Evolutionary conservation across 2,113 vertebrate species (phyloP).

Genomic region (Odontesthes bonariensis): DNA sequence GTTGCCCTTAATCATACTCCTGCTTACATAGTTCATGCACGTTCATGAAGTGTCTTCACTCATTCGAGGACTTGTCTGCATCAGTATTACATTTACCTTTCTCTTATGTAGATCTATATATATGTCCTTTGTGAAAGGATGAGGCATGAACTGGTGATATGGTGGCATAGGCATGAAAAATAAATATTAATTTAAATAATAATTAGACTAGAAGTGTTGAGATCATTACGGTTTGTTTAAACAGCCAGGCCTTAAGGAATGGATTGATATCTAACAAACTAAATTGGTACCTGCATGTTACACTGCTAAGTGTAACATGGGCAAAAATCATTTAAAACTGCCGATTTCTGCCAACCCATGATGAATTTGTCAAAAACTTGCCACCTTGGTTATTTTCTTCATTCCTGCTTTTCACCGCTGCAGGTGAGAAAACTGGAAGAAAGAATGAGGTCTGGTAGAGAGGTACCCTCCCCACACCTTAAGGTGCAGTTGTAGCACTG

Average conservation of each 20-base stretch:
- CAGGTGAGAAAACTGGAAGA: constrained; percentile 16
- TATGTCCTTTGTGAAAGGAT: constrained; percentile 16
- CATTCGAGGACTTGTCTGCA: constrained; percentile 14
- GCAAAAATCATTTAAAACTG: background rate
- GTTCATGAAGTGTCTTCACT: constrained; percentile 21
- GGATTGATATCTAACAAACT: constrained; percentile 31
- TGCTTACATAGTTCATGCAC: background rate
- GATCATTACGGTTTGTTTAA: constrained; percentile 43
- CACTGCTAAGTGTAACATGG: background rate
- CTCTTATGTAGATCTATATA: background rate
- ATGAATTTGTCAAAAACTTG: constrained; percentile 54
- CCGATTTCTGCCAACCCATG: constrained; percentile 34
- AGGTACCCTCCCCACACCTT: constrained; percentile 14
- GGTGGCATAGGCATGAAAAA: background rate
- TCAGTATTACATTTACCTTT: constrained; percentile 26
- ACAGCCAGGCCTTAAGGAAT: constrained; percentile 49
- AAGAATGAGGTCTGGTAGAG: constrained; percentile 23
- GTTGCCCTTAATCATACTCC: too few species aligned
- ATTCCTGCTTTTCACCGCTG: constrained; percentile 21
- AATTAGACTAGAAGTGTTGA: constrained; percentile 37
- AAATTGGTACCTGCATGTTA: constrained; percentile 44
- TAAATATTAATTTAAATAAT: constrained; percentile 6
- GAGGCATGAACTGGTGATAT: background rate
- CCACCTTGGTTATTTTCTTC: constrained; percentile 42
- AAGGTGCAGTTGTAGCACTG: constrained; percentile 63